These are phyloP conservation scores for Peromyscus attwateri DNA, from an alignment of 2,797 vertebrate genomes.

Conservation along the genomic window DNA sequence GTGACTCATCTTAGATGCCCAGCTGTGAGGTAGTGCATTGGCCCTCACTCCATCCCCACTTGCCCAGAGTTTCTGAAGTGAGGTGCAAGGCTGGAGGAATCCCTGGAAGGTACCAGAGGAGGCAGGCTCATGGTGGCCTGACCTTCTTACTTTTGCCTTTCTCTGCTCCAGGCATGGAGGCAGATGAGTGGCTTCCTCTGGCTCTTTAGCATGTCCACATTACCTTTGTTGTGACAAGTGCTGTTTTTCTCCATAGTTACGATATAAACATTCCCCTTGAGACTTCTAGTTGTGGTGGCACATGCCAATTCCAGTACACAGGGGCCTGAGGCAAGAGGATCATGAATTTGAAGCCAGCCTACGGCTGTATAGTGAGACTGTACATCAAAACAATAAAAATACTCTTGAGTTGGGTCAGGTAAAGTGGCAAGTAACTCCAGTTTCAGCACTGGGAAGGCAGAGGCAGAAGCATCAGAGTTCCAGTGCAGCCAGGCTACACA, in stretches of 20 bases:
- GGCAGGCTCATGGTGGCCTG: not conserved
- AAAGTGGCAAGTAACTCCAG: not conserved
- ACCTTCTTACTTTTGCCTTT: not conserved
- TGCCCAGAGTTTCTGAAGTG: too few relatives aligned
- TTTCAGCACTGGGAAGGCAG: not conserved
- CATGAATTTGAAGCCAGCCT: not conserved
- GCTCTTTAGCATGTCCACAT: not conserved
- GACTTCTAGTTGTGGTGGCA: not conserved
- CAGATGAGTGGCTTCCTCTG: not conserved
- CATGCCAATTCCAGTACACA: not conserved
- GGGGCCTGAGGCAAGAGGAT: not conserved
- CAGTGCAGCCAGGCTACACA: not conserved
- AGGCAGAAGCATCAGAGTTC: not conserved
- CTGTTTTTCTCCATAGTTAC: not conserved
- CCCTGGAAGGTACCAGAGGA: not conserved
- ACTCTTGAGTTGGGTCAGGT: not conserved
- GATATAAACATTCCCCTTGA: constrained; percentile 9
- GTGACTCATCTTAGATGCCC: not conserved
- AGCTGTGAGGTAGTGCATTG: not conserved
- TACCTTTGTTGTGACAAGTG: constrained; percentile 20
- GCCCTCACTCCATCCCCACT: not conserved
- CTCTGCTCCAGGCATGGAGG: not conserved
- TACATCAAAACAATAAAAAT: not conserved
- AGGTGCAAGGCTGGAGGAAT: accelerated
- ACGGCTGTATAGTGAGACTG: not conserved